Evolutionary conservation across 2,113 vertebrate species (phyloP).

Genomic region (Uria lomvia): DNA sequence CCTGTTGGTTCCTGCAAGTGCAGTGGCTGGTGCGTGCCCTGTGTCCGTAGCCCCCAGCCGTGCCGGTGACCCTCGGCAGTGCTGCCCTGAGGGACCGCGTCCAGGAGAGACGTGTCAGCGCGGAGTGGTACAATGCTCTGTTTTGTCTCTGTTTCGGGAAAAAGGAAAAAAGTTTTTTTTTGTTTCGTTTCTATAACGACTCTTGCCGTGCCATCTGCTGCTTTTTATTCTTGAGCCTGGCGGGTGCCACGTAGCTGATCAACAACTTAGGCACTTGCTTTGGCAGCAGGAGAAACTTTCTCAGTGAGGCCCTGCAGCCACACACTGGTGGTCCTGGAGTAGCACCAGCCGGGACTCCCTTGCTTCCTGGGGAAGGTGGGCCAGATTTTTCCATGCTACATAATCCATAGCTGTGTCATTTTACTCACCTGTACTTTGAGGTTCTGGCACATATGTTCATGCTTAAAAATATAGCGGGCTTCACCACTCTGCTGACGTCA

Average conservation of each 20-base stretch:
- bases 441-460: neutral
- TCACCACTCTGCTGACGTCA: neutral
- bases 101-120: neutral
- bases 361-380: neutral
- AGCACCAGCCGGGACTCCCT: neutral
- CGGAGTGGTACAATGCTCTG: rapidly evolving
- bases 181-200: neutral
- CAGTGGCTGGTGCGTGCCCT: rapidly evolving
- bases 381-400: neutral
- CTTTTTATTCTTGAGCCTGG: neutral
- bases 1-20: neutral
- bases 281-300: neutral
- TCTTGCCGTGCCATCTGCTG: neutral
- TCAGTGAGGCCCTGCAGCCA: neutral
- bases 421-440: neutral
- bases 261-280: neutral
- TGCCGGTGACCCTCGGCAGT: neutral
- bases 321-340: rapidly evolving
- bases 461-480: neutral
- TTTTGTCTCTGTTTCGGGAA: neutral
- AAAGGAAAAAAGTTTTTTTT: neutral
- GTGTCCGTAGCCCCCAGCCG: neutral
- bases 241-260: neutral
- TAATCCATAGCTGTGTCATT: neutral
- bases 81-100: neutral